Evolutionary conservation across 2,888 invertebrate species (phyloP), one percentile per base, ranked within the genome.

Genomic region (Laspeyria flexula): DNA sequence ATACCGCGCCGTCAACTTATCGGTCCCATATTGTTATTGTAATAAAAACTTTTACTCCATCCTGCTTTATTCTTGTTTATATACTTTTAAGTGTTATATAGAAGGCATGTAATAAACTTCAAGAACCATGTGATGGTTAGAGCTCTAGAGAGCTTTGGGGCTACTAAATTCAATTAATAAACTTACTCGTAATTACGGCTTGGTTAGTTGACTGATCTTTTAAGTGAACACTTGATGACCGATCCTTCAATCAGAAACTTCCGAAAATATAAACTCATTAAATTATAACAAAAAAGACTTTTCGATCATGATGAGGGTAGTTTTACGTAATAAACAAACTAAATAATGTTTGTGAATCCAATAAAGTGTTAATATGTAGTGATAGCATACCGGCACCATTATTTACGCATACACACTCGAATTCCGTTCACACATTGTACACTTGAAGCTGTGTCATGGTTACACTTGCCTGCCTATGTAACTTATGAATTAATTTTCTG

Each of bases 11-110:
- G 59, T 64, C 75, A 71, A 77, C 79, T 79, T 81, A 81, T 77
- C 75, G 74, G 43, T 51, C 62, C 76, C 70, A 74, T 80, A 74
- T 73, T 79, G 79, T 79, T 77, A 75, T 80, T 77, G 77, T 78
- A 80, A 83, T 84, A 82, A 77, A 75, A 81, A 81, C 72, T 78
- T 80, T 77, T 63, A 61, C 71, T 67, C 56, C 46, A 64, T 66
- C 65, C 59, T 58, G 50, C 49, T 63, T 55, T 71, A 57, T 60
- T 55, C 57, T 62, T 65, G 60, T 66, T 74, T 66, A 59, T 63
- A 46, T 55, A 60, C 54, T 58, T 57, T 45, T 57, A 57, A 50
- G 29, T 49, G 51, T 51, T 40, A 41, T 40, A 41, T 38, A 42
- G 31, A 43, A 46, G 46, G 31, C 47, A 56, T 41, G 48, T 49